A percentile compares a stretch with the other conserved stretches of the same genome.
These are phyloP conservation scores for Rhabdornis inornatus DNA, from an alignment of 2,113 vertebrate species.

Conservation along the genomic window DNA sequence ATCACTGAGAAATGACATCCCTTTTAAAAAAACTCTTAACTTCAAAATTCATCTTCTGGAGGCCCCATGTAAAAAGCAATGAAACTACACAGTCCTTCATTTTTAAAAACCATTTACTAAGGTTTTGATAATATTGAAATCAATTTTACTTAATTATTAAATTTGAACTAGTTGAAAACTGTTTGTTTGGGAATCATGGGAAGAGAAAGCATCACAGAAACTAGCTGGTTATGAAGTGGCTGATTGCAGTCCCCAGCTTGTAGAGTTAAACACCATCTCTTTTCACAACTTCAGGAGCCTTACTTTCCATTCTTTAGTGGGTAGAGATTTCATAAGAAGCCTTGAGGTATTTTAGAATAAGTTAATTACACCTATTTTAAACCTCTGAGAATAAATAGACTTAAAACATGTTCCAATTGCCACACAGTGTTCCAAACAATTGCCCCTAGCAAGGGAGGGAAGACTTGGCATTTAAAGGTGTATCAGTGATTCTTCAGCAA, in stretches of 20 bases:
- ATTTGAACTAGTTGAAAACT: background rate
- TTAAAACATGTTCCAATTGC: background rate
- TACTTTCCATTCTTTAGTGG: background rate
- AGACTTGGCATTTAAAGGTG: background rate
- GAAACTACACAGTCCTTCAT: background rate
- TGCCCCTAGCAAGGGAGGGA: background rate
- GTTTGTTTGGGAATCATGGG: background rate
- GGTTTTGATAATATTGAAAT: background rate
- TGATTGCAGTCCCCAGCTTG: background rate
- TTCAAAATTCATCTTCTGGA: background rate
- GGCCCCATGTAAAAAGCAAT: background rate
- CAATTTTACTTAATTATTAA: background rate
- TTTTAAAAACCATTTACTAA: background rate
- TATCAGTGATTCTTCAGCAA: background rate
- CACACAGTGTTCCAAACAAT: background rate
- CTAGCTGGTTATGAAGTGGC: background rate
- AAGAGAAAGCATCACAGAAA: background rate
- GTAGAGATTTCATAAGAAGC: background rate
- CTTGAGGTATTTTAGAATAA: background rate
- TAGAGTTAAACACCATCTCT: background rate
- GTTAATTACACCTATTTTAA: background rate
- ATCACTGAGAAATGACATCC: background rate
- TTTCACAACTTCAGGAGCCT: background rate
- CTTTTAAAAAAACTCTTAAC: background rate
- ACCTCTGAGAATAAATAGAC: background rate